Evolutionary conservation across 2,797 vertebrate species (phyloP), one percentile per base, ranked within the genome.

Genomic region (Phylloscopus collybita): DNA sequence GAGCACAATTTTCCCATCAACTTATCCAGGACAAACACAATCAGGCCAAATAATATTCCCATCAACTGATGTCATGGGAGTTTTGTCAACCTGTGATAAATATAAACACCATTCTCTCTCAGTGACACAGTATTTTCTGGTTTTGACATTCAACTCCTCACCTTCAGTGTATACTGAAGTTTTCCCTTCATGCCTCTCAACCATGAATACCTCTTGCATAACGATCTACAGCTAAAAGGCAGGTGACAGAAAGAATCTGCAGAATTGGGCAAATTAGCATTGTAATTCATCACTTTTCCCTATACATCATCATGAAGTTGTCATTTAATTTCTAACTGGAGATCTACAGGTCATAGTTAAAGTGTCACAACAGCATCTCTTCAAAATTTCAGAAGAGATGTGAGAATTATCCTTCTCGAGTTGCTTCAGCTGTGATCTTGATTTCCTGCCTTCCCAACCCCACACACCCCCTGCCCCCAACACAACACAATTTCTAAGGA

Each of bases 51-150:
- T 3, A 85, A 69, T 11, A 38, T 9, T 73, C 22, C 47, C 36
- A 47, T 32, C 19, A 57, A 17, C 6, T 1, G 1, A 53, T n/a
- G 8, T 5, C 19, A n/a, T 1, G 12, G 49, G n/a, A 67, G 45
- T 54, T 86, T 44, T 51, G 44, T 18, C 53, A 71, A 19, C 20
- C 13, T 54, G 27, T 17, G 29, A 45, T 71, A 78, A 67, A 86
- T 30, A 59, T 3, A 80, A 88, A 78, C 13, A 4, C 18, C 20
- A 22, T 9, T 9, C 36, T 62, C 38, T 10, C n/a, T 51, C 38
- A 51, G 5, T 6, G 18, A 67, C 44, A 91, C 11, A 36, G 18
- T 49, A 36, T 56, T 82, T 64, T 71, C 21, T 57, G 13, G 0
- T 80, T 81, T 76, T 65, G 19, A 72, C 38, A 45, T 40, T 67